Conservation (phyloP, 2,113 vertebrate species). For the Octodon degus region DNA sequence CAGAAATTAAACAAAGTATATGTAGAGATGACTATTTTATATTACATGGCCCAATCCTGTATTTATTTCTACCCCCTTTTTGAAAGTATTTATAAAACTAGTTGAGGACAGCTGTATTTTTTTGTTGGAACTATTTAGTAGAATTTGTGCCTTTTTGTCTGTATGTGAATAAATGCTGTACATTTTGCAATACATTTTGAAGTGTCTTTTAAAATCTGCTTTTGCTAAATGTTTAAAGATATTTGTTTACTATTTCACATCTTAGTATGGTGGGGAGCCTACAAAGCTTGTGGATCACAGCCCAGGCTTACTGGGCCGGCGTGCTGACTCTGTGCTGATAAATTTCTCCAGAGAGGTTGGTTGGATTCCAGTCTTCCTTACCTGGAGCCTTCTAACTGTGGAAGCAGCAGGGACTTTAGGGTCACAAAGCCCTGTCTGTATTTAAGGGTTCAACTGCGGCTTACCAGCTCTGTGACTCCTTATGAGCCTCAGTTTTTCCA, state of each 20-base stretch:
- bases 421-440: background rate
- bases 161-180: slow-evolving; percentile 93
- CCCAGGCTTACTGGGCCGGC: background rate
- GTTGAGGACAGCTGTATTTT: slow-evolving; percentile 91
- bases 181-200: slow-evolving; percentile 88
- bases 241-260: background rate
- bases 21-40: slow-evolving; percentile 93
- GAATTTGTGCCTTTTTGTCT: slow-evolving; percentile 93
- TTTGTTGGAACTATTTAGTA: slow-evolving; percentile 91
- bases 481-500: background rate
- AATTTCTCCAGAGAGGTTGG: too few species aligned
- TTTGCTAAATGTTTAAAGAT: background rate
- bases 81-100: slow-evolving; percentile 93
- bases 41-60: slow-evolving; percentile 90
- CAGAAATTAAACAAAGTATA: slow-evolving; percentile 86
- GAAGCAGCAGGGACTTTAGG: background rate
- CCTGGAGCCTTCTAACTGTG: background rate
- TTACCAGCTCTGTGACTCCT: background rate
- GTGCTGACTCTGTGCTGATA: background rate
- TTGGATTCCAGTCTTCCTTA: background rate
- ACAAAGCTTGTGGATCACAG: background rate
- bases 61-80: slow-evolving; percentile 91
- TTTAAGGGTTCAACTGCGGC: background rate
- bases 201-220: slow-evolving; percentile 64
- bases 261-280: background rate